Evolutionary conservation across 2,888 invertebrate species (phyloP).

Genomic region (Unio pictorum): DNA sequence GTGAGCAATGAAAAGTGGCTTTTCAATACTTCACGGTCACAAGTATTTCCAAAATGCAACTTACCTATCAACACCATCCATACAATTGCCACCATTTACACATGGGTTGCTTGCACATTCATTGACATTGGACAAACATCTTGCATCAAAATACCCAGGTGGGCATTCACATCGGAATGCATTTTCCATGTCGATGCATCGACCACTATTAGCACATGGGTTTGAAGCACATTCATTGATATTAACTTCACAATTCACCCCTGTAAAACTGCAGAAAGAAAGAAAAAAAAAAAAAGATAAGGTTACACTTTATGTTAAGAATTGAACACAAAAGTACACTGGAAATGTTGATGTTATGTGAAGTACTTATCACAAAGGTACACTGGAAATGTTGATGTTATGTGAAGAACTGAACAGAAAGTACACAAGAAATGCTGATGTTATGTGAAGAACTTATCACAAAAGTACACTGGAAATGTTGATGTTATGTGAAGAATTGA

Average conservation of each 20-base stretch:
- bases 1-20: no score
- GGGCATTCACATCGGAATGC: conserved; percentile 92
- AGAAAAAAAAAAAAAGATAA: no score
- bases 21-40: no score
- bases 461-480: no score
- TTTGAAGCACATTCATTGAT: conserved; percentile 95
- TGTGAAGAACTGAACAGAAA: no score
- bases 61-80: conserved; percentile 88
- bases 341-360: no score
- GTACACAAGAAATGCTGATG: no score
- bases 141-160: conserved; percentile 70
- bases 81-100: conserved; percentile 91
- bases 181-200: conserved; percentile 89
- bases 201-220: conserved; percentile 94
- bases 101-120: conserved; percentile 95
- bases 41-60: neutral
- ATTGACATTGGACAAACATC: conserved; percentile 81
- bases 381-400: no score
- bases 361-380: no score
- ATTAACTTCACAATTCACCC: conserved; percentile 74
- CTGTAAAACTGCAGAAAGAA: conserved; percentile 23
- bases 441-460: no score
- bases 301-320: neutral
- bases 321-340: neutral
- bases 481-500: no score